Base-by-base conservation (phyloP, 1,140 invertebrate genomes). In the Drosophila lacteicornis region DNA sequence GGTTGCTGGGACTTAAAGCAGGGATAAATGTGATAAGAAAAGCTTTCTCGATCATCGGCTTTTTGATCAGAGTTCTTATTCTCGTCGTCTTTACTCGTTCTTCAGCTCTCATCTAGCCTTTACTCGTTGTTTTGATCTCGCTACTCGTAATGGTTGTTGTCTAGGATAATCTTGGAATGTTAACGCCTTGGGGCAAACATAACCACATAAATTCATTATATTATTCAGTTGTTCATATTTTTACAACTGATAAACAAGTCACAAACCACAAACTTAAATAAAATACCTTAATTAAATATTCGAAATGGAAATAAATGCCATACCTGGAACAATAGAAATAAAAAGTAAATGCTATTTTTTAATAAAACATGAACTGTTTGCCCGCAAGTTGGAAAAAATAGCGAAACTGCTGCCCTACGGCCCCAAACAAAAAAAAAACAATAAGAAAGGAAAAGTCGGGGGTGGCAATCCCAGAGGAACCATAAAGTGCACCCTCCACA, bases 381-480 rank as follows among this genome's bases (percentile, higher is more conserved):
- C 42, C 15, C n/a, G 5, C 4, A 43, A 43, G 25, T 27, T 27
- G 38, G 15, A 13, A 55, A 36, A 62, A 40, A 30, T 12, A 17
- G 25, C n/a, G 8, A n/a, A 62, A 53, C 22, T 60, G 58, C 25
- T 61, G 59, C 46, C 33, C 58, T 38, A 19, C 47, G 25, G 38
- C 33, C 19, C 15, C 15, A 25, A 63, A 43, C 13, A 13, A 36
- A 63, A 57, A 13, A n/a, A 27, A 43, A 30, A 30, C 8, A 36
- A 11, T 9, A 36, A 9, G 9, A 30, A 51, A 55, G 11, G n/a
- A 8, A 63, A 36, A 36, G 33, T 9, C 33, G 33, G 8, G 33
- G 33, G 61, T n/a, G 61, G 50, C 50, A 65, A 36, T 65, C 50
- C 61, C 61, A 56, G 17, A 55, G 49, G 47, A 36, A 47, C 27